Base-by-base conservation (phyloP, 2,797 vertebrate genomes). In the Rhinophrynus dorsalis region DNA sequence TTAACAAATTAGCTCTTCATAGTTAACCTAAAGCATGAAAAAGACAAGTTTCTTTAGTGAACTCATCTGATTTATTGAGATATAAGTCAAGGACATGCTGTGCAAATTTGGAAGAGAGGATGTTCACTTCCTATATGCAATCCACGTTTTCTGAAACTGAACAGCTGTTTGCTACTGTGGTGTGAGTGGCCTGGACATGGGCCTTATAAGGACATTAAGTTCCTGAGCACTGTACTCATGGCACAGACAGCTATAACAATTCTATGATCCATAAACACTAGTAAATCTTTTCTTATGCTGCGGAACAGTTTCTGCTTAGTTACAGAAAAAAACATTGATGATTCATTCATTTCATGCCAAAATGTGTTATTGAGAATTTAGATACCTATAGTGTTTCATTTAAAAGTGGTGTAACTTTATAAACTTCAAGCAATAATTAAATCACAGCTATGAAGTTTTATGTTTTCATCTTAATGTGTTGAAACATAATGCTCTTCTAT, bases 41-140 rank as follows among this genome's bases (percentile, higher is more conserved):
- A 45, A 18, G 8, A 20, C 6, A 45, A 18, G 18, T 20, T 45
- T 20, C 18, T 18, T 18, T 45, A 11, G 6, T 21, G 18, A n/a
- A 21, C 18, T 45, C 17, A 18, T 45, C 17, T 7, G 42, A 45
- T 45, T 45, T 45, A 45, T 45, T 15, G 7, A 45, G n/a, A 7
- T 21, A 8, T n/a, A 45, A 10, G 15, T 24, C 11, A 56, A 20
- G 29, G 47, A 20, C 30, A 26, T 40, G 24, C 17, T 67, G 64
- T 57, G 12, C 30, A 26, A 9, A 21, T 67, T 48, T 35, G 24
- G 10, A 44, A 55, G 26, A 45, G 44, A 18, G 6, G 9, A 38
- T 33, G 23, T 67, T 56, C 40, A 18, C 40, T 35, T 57, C n/a
- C 29, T 18, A 57, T 15, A 21, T 24, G 21, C 52, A 48, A 30